Percentiles rank a stretch among this genome's conserved stretches.
Conservation (phyloP, 2,888 invertebrate species). For the Megaustenia siamemsis region DNA sequence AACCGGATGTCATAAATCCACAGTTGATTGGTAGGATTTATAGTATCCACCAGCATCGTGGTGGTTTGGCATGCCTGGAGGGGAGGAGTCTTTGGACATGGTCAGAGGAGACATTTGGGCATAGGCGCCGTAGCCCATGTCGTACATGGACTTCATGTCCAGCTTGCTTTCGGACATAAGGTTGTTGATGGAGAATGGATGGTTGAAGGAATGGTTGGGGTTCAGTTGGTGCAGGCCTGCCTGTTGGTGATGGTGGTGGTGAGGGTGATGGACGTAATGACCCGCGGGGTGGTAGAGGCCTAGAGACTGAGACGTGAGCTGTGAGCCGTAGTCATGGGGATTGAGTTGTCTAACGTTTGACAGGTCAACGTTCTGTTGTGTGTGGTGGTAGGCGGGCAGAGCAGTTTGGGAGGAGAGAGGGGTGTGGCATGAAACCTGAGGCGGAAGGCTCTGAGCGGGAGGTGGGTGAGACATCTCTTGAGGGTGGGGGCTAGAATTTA, state of each 20-base stretch:
- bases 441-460: conserved; percentile 47
- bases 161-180: conserved; percentile 89
- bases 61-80: conserved; percentile 58
- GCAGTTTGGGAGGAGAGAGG: conserved; percentile 46
- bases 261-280: conserved; percentile 59
- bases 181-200: conserved; percentile 96
- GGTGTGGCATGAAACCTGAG: conserved; percentile 48
- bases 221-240: conserved; percentile 74
- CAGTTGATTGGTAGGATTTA: conserved; percentile 72
- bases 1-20: conserved; percentile 68
- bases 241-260: conserved; percentile 63
- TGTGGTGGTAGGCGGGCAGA: conserved; percentile 48
- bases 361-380: conserved; percentile 36
- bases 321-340: conserved; percentile 58
- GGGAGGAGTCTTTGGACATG: conserved; percentile 62
- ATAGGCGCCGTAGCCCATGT: conserved; percentile 71
- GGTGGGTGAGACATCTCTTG: conserved; percentile 56
- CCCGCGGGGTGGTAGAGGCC: conserved; percentile 57
- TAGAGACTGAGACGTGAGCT: conserved; percentile 55
- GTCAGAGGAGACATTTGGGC: conserved; percentile 64
- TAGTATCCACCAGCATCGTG: conserved; percentile 70
- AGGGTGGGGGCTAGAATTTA: conserved; percentile 58
- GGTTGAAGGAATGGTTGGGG: conserved; percentile 83
- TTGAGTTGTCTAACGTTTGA: conserved; percentile 46
- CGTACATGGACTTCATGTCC: conserved; percentile 93